Evolutionary conservation across 2,888 invertebrate genomes (phyloP).

Genomic region (Sphaeridia pumilis): DNA sequence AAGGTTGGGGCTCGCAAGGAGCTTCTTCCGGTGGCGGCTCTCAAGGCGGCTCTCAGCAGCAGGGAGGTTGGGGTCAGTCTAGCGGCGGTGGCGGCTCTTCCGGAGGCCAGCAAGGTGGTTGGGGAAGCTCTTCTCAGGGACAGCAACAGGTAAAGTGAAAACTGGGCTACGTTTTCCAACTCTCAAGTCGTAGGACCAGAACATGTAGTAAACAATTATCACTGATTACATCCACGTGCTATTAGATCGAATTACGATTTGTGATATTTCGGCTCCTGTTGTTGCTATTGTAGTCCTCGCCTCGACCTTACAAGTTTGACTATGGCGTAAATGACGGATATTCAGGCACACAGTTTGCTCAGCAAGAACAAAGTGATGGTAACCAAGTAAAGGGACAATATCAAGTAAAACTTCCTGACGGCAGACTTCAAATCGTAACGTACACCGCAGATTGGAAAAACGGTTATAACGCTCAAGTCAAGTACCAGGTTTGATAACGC

Average conservation of each 20-base stretch:
- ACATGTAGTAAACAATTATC: too few relatives aligned
- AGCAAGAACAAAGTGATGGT: slow-evolving; percentile 32
- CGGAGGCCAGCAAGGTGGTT: slow-evolving; percentile 4
- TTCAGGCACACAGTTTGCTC: slow-evolving; percentile 34
- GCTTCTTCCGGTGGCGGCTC: not conserved
- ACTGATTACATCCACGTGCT: too few relatives aligned
- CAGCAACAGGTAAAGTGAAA: slow-evolving; percentile 6
- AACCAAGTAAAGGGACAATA: slow-evolving; percentile 21
- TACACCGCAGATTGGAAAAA: slow-evolving; percentile 35
- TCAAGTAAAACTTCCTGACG: slow-evolving; percentile 28
- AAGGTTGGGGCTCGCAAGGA: too few relatives aligned
- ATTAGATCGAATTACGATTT: too few relatives aligned
- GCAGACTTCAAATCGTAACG: slow-evolving; percentile 31
- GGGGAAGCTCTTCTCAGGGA: slow-evolving; percentile 2
- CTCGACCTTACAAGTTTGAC: slow-evolving; percentile 33
- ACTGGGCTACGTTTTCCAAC: too few relatives aligned
- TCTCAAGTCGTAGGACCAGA: too few relatives aligned
- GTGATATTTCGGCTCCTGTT: too few relatives aligned
- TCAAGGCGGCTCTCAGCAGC: not conserved
- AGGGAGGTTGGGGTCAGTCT: not conserved
- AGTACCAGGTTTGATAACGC: slow-evolving; percentile 28
- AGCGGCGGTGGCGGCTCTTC: not conserved
- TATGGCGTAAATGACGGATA: slow-evolving; percentile 34
- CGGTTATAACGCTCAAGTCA: slow-evolving; percentile 33
- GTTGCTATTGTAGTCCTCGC: slow-evolving; percentile 21